Percentiles rank a stretch among this genome's conserved stretches.
These are phyloP conservation scores for Athetis lepigone DNA, from an alignment of 2,888 invertebrate genomes.

Conservation along the genomic window DNA sequence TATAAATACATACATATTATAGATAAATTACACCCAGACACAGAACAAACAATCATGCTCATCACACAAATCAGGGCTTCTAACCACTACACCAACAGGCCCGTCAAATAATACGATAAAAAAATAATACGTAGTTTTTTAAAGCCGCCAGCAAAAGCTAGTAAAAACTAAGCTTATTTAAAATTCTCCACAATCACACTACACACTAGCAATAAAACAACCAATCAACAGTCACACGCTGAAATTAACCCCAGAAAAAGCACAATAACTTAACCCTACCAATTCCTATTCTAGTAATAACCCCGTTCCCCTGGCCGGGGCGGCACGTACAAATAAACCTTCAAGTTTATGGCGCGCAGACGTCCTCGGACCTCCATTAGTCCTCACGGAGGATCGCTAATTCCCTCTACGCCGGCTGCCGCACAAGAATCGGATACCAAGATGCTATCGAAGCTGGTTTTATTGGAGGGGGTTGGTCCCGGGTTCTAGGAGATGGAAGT, in stretches of 20 bases:
- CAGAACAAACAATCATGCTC: too few species aligned
- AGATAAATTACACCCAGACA: too few species aligned
- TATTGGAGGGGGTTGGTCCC: conserved; percentile 35
- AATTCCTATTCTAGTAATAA: conserved; percentile 62
- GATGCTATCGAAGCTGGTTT: conserved; percentile 56
- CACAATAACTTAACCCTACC: conserved; percentile 40
- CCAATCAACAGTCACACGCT: neutral
- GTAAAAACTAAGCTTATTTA: neutral
- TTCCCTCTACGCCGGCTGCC: conserved; percentile 60
- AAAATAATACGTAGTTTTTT: too few species aligned
- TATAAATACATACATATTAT: too few species aligned
- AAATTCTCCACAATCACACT: neutral
- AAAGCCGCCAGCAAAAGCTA: too few species aligned
- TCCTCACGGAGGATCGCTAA: conserved; percentile 63
- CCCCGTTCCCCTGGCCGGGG: conserved; percentile 43
- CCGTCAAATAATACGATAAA: too few species aligned
- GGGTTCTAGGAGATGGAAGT: conserved; percentile 8
- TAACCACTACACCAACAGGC: too few species aligned
- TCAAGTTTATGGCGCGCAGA: conserved; percentile 57
- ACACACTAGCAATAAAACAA: neutral
- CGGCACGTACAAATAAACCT: conserved; percentile 60
- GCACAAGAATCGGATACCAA: conserved; percentile 54
- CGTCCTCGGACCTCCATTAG: conserved; percentile 60
- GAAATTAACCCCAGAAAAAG: conserved; percentile 37
- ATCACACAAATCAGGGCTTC: too few species aligned